phyloP scores from a whole-genome alignment of 2,797 vertebrate genomes.

The Jordanella pulchra region DNA sequence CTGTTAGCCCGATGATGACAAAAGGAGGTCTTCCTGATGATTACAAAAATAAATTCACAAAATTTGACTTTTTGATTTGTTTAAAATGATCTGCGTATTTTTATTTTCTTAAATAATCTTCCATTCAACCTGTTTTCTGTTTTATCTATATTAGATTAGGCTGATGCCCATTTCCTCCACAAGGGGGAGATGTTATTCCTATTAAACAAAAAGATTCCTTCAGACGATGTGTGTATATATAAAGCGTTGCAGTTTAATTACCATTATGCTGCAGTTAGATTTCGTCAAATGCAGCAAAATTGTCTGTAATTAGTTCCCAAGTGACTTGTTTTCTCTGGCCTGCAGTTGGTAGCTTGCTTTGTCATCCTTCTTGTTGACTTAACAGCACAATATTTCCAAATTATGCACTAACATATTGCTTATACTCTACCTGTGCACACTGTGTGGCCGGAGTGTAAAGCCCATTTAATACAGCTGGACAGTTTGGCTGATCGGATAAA shows the following conservation, averaged over 20 bases:
- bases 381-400: constrained; percentile 16
- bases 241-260: constrained; percentile 45
- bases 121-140: constrained; percentile 1
- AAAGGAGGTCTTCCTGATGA: constrained; percentile 32
- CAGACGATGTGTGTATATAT: constrained; percentile 20
- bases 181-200: constrained; percentile 62
- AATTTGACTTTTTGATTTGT: constrained; percentile 9
- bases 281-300: constrained; percentile 26
- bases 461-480: constrained; percentile 78
- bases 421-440: constrained; percentile 74
- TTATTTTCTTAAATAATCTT: neutral
- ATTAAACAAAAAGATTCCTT: constrained; percentile 23
- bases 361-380: constrained; percentile 20
- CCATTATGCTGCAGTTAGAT: constrained; percentile 39
- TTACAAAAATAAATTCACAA: constrained; percentile 34
- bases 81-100: neutral
- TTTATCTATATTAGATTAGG: neutral
- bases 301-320: constrained; percentile 27
- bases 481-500: constrained; percentile 72
- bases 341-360: constrained; percentile 19
- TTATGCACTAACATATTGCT: neutral
- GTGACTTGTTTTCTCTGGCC: constrained; percentile 29
- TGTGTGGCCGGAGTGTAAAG: constrained; percentile 67
- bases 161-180: constrained; percentile 52
- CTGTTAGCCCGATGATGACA: constrained; percentile 37